These are phyloP conservation scores for Prorops nasuta DNA, from an alignment of 1,140 invertebrate genomes.

Conservation along the genomic window DNA sequence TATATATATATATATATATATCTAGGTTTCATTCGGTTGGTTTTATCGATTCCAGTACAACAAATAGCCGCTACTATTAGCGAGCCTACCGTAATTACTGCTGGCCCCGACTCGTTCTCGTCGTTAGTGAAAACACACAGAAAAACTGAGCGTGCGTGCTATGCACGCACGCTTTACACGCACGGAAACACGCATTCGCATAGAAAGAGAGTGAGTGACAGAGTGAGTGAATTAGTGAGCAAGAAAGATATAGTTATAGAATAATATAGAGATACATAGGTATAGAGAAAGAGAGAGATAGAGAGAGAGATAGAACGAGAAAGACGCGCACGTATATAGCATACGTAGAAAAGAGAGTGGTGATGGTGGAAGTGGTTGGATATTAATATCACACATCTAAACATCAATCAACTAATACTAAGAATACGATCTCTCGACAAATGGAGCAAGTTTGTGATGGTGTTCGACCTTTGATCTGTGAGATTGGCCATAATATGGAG, in stretches of 20 bases:
- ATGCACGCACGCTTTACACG: too few relatives aligned
- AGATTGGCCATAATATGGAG: too few relatives aligned
- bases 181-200: too few relatives aligned
- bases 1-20: not conserved
- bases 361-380: too few relatives aligned
- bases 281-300: not conserved
- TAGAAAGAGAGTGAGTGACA: not conserved
- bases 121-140: too few relatives aligned
- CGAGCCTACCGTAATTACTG: not conserved
- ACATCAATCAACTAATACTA: constrained; percentile 37
- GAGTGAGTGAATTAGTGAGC: not conserved
- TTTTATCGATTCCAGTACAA: too few relatives aligned
- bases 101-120: too few relatives aligned
- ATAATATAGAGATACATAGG: constrained; percentile 4
- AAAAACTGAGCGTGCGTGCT: too few relatives aligned
- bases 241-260: not conserved
- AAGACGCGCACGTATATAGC: not conserved
- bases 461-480: too few relatives aligned
- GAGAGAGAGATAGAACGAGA: not conserved
- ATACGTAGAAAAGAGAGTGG: too few relatives aligned
- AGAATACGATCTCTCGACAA: constrained; percentile 14
- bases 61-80: not conserved
- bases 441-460: constrained; percentile 5
- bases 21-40: too few relatives aligned
- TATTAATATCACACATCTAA: constrained; percentile 29